Percentiles rank a stretch among this genome's conserved stretches.
phyloP scores from a whole-genome alignment of 2,113 vertebrate genomes.

The Ceyx cyanopectus region DNA sequence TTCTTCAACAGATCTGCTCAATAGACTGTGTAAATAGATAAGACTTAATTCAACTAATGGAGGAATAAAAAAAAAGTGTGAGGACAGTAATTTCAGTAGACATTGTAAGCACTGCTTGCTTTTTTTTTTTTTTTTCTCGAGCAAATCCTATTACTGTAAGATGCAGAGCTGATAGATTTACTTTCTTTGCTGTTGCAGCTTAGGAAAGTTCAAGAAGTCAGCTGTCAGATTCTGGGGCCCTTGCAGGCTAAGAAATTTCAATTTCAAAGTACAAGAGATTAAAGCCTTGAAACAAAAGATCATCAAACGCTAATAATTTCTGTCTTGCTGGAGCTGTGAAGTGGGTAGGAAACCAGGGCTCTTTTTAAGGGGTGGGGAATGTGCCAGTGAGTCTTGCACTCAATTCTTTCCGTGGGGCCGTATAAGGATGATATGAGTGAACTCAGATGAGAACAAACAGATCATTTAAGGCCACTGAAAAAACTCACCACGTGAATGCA shows the following conservation, averaged over 20 bases:
- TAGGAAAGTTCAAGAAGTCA: constrained; percentile 77
- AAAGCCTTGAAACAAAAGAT: constrained; percentile 77
- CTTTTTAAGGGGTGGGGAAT: background rate
- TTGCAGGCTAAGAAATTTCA: constrained; percentile 76
- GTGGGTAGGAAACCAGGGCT: background rate
- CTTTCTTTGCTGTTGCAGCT: constrained; percentile 59
- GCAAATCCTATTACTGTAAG: constrained; percentile 2
- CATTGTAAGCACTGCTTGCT: background rate
- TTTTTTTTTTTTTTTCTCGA: background rate
- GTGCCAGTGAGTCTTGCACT: background rate
- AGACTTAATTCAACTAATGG: constrained; percentile 32
- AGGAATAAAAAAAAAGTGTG: background rate
- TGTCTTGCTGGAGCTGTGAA: constrained; percentile 41
- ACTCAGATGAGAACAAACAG: background rate
- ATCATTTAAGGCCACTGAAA: background rate
- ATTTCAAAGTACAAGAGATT: constrained; percentile 77
- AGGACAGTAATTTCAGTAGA: background rate
- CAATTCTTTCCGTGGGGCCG: constrained; percentile 20
- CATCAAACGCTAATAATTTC: constrained; percentile 74
- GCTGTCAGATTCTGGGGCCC: constrained; percentile 59
- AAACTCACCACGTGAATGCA: rapidly evolving
- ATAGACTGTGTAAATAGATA: background rate
- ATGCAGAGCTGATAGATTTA: constrained; percentile 49
- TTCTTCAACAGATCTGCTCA: background rate
- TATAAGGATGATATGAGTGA: background rate